Evolutionary conservation across 2,113 vertebrate species (phyloP), one percentile per base, ranked within the genome.

Genomic region (Dermatemys mawii): DNA sequence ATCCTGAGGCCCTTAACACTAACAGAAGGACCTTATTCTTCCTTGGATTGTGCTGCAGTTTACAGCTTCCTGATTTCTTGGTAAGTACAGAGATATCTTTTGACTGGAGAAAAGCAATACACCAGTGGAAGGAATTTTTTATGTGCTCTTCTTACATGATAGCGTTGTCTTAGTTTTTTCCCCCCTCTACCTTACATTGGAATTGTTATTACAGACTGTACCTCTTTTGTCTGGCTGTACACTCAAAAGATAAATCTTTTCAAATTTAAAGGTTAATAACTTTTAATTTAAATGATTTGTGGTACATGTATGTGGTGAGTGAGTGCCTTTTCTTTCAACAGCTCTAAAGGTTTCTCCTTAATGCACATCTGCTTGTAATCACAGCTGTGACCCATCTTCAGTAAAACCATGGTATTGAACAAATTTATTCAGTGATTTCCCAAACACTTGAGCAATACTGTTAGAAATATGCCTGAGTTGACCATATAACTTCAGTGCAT

Each of bases 381-480:
- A 60, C 27, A 79, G 32, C 16, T 16, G 5, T 76, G 44, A 41
- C 51, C 35, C 38, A n/a, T 1, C 12, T 27, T 14, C 81, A 84
- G 13, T 60, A 70, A 86, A 78, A 75, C 5, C 7, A 55, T 1
- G 1, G 51, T 51, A 82, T 26, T 70, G 35, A 0, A 2, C 32
- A 51, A 17, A 41, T 50, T 2, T 1, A 5, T 8, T 19, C 24
- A n/a, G 26, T 16, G 32, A 29, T 2, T 3, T 85, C 6, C 70
- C 9, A 0, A 1, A 0, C 1, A 26, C 12, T 46, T 46, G 6
- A 3, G 54, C 49, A 21, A n/a, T 11, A 1, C 75, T 80, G 67
- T 14, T n/a, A 4, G 1, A 67, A 41, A 51, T 8, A n/a, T 4
- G 51, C 53, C 41, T 67, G 38, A 60, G 5, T 27, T 60, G 55